Conservation (phyloP, 2,888 invertebrate species). For the Spialia ferax region DNA sequence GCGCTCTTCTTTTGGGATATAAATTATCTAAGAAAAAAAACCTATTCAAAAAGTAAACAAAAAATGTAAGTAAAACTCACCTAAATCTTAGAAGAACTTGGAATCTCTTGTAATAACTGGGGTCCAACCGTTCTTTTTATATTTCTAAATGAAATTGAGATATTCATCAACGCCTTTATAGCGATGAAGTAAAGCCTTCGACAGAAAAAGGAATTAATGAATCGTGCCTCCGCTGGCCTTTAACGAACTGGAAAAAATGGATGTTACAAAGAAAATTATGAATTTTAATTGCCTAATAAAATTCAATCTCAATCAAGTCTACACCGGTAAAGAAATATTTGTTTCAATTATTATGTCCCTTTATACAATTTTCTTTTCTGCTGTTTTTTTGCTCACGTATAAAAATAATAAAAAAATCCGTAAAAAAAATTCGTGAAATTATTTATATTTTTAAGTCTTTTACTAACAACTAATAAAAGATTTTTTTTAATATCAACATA, state of each 20-base stretch:
- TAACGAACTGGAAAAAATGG: constrained; percentile 56
- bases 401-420: too few relatives aligned
- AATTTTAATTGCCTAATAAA: constrained; percentile 57
- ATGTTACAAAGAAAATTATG: constrained; percentile 25
- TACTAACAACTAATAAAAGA: too few relatives aligned
- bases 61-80: constrained; percentile 30
- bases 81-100: constrained; percentile 29
- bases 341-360: constrained; percentile 40
- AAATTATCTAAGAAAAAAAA: not conserved
- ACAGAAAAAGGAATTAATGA: constrained; percentile 46
- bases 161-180: constrained; percentile 40
- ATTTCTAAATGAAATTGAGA: constrained; percentile 36
- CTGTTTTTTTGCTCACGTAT: too few relatives aligned
- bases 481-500: too few relatives aligned
- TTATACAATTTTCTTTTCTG: too few relatives aligned
- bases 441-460: too few relatives aligned
- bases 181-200: constrained; percentile 41
- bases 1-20: too few relatives aligned
- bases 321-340: constrained; percentile 50
- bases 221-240: constrained; percentile 52
- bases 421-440: too few relatives aligned
- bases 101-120: constrained; percentile 27
- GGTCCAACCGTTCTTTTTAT: constrained; percentile 28
- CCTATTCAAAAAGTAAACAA: constrained; percentile 22
- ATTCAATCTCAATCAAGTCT: constrained; percentile 66